Conservation (phyloP, 2,113 vertebrate species). For the Cacatua alba region DNA sequence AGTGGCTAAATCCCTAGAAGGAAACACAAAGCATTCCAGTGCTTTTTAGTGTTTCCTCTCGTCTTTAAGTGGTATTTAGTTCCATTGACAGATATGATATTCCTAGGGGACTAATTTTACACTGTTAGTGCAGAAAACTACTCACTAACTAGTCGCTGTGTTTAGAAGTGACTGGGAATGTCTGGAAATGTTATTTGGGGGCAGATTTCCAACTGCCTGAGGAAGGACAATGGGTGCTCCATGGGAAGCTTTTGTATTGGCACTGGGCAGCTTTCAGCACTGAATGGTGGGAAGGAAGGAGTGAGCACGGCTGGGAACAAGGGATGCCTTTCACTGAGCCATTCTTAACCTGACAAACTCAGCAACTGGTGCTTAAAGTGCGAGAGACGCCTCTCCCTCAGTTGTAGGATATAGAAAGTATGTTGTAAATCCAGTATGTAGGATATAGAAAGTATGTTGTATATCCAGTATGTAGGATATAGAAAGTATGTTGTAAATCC, state of each 20-base stretch:
- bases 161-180: background rate
- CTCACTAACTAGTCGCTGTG: background rate
- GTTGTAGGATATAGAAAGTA: background rate
- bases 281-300: background rate
- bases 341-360: background rate
- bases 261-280: background rate
- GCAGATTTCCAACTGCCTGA: background rate
- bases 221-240: background rate
- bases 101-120: background rate
- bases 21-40: background rate
- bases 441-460: too few species aligned
- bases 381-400: background rate
- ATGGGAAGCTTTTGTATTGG: background rate
- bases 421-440: too few species aligned
- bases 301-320: background rate
- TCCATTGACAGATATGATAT: background rate
- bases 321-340: background rate
- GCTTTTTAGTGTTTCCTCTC: background rate
- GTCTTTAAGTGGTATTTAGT: background rate
- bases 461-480: too few species aligned
- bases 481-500: too few species aligned
- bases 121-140: background rate
- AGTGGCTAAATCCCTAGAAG: background rate
- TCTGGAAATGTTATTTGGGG: background rate
- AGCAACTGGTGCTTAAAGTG: background rate